Base-by-base conservation (phyloP, 1,140 invertebrate genomes). In the Drosophila setifemur region DNA sequence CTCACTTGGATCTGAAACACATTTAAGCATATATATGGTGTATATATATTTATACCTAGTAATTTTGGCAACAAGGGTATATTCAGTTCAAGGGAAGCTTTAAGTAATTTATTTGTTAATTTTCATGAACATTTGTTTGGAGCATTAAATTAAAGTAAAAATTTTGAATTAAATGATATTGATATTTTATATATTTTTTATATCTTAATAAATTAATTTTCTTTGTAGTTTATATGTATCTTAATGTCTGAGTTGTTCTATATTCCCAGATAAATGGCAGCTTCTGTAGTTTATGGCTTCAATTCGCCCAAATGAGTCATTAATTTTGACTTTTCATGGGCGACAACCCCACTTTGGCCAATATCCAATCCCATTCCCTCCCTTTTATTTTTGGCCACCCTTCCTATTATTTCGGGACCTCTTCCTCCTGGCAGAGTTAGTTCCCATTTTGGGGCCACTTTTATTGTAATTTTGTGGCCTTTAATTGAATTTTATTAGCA, bases 401-500 rank as follows among this genome's bases (percentile, higher is more conserved):
- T n/a, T n/a, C n/a, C n/a, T n/a, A 18, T 47, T 47, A 64, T 40
- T 63, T 19, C 33, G 23, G 28, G 28, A 67, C 35, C 14, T 16
- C 33, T 16, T 12, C 12, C 14, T 37, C 33, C 26, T 31, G 35
- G 23, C 37, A 50, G 47, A 58, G 74, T 72, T 74, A 83, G 79
- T 83, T 83, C 74, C 28, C 55, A 42, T 69, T 44, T 44, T 21
- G 23, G 18, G 42, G 49, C 72, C 61, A 82, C 67, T 85, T 85
- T 86, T 83, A 83, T 83, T 85, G 79, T 85, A 83, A 83, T 83
- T 85, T 83, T 83, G 79, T 82, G 81, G 85, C 69, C 69, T 87
- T 87, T 87, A 87, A 87, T 87, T 87, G 82, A 87, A 87, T 87
- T 87, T 87, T 88, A 87, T 87, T 87, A 83, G 82, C 82, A 83